A percentile compares a stretch with the other conserved stretches of the same genome.
Evolutionary conservation across 2,797 vertebrate genomes (phyloP).

Genomic region (Hippopotamyrus pictus): DNA sequence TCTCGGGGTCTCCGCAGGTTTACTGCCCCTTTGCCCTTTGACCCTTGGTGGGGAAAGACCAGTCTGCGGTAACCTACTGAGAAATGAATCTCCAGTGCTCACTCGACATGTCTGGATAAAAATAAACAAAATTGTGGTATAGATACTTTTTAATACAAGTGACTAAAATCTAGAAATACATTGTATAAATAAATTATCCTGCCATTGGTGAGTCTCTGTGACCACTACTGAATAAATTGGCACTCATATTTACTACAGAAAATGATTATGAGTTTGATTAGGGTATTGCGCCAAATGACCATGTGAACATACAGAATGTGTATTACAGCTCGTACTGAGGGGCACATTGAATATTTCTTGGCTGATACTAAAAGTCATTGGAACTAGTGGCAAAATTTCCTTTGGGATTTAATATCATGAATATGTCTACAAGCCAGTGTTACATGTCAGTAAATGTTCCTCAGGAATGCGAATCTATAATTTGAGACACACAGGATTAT

Average conservation of each 20-base stretch:
- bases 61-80: neutral
- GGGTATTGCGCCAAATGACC: neutral
- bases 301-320: neutral
- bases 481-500: neutral
- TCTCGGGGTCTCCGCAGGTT: neutral
- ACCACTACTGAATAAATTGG: neutral
- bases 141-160: neutral
- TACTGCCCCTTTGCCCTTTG: constrained; percentile 1
- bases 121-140: neutral
- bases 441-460: neutral
- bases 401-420: neutral
- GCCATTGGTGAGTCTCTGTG: neutral
- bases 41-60: constrained; percentile 5
- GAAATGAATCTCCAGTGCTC: neutral
- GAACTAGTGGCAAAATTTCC: neutral
- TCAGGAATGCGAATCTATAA: neutral
- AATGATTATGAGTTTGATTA: neutral
- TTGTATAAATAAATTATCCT: neutral
- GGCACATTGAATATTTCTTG: neutral
- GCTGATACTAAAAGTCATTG: neutral
- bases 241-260: neutral
- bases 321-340: neutral
- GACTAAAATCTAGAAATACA: neutral
- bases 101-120: neutral
- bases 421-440: neutral